A percentile compares a stretch with the other conserved stretches of the same genome.
Evolutionary conservation across 2,888 invertebrate genomes (phyloP).

Genomic region (Dexiosoma caninum): DNA sequence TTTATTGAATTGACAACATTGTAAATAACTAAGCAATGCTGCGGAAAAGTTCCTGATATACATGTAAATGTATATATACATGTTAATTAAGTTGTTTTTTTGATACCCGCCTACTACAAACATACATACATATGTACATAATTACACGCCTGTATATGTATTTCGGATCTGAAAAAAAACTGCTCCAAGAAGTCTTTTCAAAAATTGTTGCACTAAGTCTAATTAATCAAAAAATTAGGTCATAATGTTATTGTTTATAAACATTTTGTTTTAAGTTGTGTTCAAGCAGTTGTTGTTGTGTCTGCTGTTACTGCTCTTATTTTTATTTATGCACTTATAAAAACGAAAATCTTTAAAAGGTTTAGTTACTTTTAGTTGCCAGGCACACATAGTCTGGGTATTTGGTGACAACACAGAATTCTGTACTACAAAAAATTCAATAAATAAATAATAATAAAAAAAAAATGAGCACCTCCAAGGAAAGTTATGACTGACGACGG

Average conservation of each 20-base stretch:
- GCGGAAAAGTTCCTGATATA: too few species aligned
- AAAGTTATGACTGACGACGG: constrained; percentile 22
- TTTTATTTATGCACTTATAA: not conserved
- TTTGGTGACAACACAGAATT: not conserved
- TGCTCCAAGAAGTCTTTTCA: too few species aligned
- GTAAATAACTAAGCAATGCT: not conserved
- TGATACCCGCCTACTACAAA: too few species aligned
- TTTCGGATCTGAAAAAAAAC: too few species aligned
- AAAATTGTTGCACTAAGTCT: too few species aligned
- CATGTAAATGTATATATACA: too few species aligned
- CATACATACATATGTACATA: too few species aligned
- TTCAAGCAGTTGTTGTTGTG: too few species aligned
- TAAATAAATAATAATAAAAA: constrained; percentile 9
- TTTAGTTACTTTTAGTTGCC: constrained; percentile 27
- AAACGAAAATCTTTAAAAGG: constrained; percentile 10
- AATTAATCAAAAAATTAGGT: constrained; percentile 25
- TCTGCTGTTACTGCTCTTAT: not conserved
- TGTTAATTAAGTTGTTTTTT: too few species aligned
- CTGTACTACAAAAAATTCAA: not conserved
- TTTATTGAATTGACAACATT: not conserved
- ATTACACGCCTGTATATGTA: too few species aligned
- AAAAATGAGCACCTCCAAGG: not conserved
- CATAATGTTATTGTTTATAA: too few species aligned
- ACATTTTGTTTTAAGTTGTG: too few species aligned
- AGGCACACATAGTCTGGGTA: constrained; percentile 11